Percentiles rank a stretch among this genome's conserved stretches.
phyloP scores from a whole-genome alignment of 92 coral and sea anemone species.

The Paragorgia papillata region DNA sequence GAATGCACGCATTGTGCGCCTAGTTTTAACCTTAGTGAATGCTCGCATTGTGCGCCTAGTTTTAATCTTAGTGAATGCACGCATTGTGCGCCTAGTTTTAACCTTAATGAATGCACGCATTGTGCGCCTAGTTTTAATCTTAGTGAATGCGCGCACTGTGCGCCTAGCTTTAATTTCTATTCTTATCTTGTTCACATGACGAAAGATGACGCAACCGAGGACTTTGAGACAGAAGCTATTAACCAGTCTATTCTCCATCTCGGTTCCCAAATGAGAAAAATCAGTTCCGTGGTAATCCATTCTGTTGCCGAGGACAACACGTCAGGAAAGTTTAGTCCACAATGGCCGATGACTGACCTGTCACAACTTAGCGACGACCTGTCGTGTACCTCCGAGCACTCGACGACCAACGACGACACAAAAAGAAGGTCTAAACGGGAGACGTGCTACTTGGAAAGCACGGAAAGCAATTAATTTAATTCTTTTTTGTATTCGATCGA shows the following conservation, averaged over 20 bases:
- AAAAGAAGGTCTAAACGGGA: neutral
- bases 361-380: conserved; percentile 5
- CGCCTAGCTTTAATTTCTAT: too few species aligned
- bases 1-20: too few species aligned
- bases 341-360: conserved; percentile 2
- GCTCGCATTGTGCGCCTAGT: too few species aligned
- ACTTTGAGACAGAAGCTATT: conserved; percentile 17
- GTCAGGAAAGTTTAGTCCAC: conserved; percentile 2
- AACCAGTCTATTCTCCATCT: conserved; percentile 18
- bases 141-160: too few species aligned
- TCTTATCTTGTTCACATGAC: too few species aligned
- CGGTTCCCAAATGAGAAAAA: conserved; percentile 37
- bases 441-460: neutral
- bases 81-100: too few species aligned
- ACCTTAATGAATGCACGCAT: too few species aligned
- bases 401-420: neutral
- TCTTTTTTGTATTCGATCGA: neutral
- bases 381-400: neutral
- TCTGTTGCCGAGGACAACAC: neutral
- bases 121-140: too few species aligned
- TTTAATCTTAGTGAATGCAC: too few species aligned
- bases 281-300: conserved; percentile 5
- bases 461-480: too few species aligned
- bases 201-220: conserved; percentile 19
- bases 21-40: too few species aligned